A percentile compares a stretch with the other conserved stretches of the same genome.
phyloP scores from a whole-genome alignment of 2,797 vertebrate species.

The Falco rusticolus region DNA sequence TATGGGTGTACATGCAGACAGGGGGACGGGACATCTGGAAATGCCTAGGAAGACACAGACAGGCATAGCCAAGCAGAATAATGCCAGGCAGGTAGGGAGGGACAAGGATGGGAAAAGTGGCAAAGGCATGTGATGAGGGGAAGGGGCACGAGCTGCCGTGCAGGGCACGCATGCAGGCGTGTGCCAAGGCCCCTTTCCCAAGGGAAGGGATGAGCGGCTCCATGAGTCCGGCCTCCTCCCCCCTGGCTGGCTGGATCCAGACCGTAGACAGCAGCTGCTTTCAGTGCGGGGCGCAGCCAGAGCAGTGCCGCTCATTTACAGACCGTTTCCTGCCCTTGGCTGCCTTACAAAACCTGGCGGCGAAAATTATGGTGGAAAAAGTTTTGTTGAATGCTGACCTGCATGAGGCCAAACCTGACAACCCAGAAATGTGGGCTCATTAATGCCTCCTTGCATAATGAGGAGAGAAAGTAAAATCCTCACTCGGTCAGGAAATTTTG shows the following conservation, averaged over 20 bases:
- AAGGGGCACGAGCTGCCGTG: not conserved
- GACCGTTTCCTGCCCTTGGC: not conserved
- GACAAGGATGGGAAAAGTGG: not conserved
- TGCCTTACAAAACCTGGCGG: not conserved
- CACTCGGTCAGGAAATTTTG: not conserved
- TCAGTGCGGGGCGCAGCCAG: not conserved
- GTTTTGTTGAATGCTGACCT: not conserved
- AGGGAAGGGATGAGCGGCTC: not conserved
- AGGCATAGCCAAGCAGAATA: not conserved
- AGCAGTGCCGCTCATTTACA: not conserved
- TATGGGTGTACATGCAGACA: not conserved
- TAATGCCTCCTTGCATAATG: not conserved
- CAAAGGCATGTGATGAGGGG: not conserved
- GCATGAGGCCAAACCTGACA: not conserved
- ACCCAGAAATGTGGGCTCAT: not conserved
- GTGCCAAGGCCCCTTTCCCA: not conserved
- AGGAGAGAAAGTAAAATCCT: not conserved
- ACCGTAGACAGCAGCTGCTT: not conserved
- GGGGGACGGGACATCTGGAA: not conserved
- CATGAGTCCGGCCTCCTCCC: not conserved
- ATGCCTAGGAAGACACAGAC: not conserved
- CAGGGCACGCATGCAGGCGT: rapidly evolving
- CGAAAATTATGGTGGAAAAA: not conserved
- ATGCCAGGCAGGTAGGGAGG: not conserved
- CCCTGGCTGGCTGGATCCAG: not conserved